These are phyloP conservation scores for Drosophila elegans DNA, from an alignment of 1,140 invertebrate species.

Conservation along the genomic window DNA sequence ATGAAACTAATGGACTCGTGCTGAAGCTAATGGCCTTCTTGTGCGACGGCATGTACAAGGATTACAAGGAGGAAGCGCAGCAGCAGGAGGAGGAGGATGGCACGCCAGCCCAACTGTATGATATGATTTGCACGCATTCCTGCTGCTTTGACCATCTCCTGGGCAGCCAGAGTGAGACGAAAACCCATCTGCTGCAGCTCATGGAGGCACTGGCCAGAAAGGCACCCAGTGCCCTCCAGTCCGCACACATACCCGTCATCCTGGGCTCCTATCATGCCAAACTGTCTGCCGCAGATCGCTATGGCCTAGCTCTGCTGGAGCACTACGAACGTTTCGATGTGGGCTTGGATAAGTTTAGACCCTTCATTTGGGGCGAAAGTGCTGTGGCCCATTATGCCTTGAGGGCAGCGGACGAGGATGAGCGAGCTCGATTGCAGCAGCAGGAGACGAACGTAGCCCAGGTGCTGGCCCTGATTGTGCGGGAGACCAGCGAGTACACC, in stretches of 20 bases:
- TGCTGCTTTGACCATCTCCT: constrained; percentile 87
- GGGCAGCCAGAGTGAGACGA: constrained; percentile 85
- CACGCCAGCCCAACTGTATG: constrained; percentile 86
- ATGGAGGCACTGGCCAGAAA: constrained; percentile 87
- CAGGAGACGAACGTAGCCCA: constrained; percentile 89
- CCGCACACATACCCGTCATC: constrained; percentile 89
- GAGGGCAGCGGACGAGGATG: constrained; percentile 86
- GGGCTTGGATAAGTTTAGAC: constrained; percentile 89
- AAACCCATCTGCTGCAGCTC: constrained; percentile 87
- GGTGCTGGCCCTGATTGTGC: constrained; percentile 89
- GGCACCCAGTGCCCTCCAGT: constrained; percentile 87
- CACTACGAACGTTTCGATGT: constrained; percentile 88
- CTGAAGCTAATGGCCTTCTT: constrained; percentile 86
- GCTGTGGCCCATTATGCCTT: constrained; percentile 91
- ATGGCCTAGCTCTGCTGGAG: constrained; percentile 87
- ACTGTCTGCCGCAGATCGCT: constrained; percentile 87
- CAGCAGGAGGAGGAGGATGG: constrained; percentile 3
- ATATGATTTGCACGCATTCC: constrained; percentile 91
- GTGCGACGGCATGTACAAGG: constrained; percentile 87
- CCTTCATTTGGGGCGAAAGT: constrained; percentile 92
- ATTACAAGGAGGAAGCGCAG: constrained; percentile 39
- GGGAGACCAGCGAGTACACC: constrained; percentile 88
- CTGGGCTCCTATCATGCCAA: constrained; percentile 90
- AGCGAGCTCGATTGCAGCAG: constrained; percentile 86
- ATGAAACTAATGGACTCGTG: constrained; percentile 76